Percentiles rank a stretch among this genome's conserved stretches.
phyloP scores from a whole-genome alignment of 2,888 invertebrate genomes.

The Cephus spinipes region DNA sequence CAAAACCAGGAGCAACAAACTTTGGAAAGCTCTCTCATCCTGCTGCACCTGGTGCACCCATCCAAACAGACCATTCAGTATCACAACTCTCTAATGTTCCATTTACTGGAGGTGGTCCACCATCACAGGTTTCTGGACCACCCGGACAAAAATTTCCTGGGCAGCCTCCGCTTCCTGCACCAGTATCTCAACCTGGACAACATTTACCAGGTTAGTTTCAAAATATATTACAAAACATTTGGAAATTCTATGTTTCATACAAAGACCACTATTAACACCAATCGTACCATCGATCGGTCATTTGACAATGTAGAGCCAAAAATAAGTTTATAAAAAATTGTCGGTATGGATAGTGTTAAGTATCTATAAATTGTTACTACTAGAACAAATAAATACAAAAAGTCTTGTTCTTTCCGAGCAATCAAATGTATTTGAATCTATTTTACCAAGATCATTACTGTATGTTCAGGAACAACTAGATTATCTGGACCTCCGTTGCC shows the following conservation, averaged over 20 bases:
- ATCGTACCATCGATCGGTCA: too few relatives aligned
- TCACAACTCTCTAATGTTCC: conserved; percentile 45
- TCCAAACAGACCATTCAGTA: conserved; percentile 35
- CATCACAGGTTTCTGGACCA: conserved; percentile 27
- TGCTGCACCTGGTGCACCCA: conserved; percentile 11
- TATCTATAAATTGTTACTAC: too few relatives aligned
- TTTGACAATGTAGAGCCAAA: too few relatives aligned
- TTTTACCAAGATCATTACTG: too few relatives aligned
- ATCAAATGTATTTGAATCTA: too few relatives aligned
- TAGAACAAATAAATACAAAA: too few relatives aligned
- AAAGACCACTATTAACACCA: too few relatives aligned
- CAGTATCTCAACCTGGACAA: conserved; percentile 23
- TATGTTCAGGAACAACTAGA: too few relatives aligned
- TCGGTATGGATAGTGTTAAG: too few relatives aligned
- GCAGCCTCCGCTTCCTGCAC: conserved; percentile 14
- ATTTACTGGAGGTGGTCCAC: conserved; percentile 37
- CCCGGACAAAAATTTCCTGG: conserved; percentile 28
- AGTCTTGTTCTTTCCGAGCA: too few relatives aligned
- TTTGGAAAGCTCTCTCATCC: conserved; percentile 15
- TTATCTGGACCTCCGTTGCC: conserved; percentile 35
- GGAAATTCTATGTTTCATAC: too few relatives aligned
- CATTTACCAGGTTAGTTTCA: conserved; percentile 17
- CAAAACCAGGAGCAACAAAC: conserved; percentile 16
- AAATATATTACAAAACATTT: background rate
- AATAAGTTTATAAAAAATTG: too few relatives aligned